Evolutionary conservation across 2,888 invertebrate species (phyloP), one percentile per base, ranked within the genome.

Genomic region (Tipula confusa): DNA sequence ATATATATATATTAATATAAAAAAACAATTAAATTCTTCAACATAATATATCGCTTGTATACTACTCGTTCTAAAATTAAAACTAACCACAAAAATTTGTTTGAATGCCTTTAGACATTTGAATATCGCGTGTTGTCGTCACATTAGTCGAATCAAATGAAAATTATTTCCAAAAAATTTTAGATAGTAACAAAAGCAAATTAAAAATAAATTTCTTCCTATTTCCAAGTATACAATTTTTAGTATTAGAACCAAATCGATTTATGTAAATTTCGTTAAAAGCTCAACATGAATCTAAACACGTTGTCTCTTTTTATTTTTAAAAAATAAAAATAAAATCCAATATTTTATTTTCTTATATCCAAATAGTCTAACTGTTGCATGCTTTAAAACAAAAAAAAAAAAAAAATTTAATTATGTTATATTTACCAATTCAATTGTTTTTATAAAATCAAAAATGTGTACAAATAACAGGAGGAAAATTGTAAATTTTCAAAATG

Each of bases 401-500:
- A 13, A n/a, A n/a, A n/a, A n/a, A n/a, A n/a, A n/a, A n/a, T n/a
- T n/a, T n/a, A n/a, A n/a, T n/a, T n/a, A n/a, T n/a, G n/a, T n/a
- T 38, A 13, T 38, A 38, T 13, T 38, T 38, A 13, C 0, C 38
- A 38, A 64, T 9, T 64, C 24, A 64, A 64, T 64, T 64, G 64
- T 64, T 64, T 64, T 64, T 64, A 64, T 64, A 64, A 64, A 64
- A 64, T 64, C 24, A 64, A 64, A 64, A n/a, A 43, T 43, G 24
- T 64, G 2, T 64, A 9, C 24, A 64, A 43, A 43, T 31, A 31
- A 43, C n/a, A 43, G 2, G n/a, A n/a, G n/a, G n/a, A 43, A 43
- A 43, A 64, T 64, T 64, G 64, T 64, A 64, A 64, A 24, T 9
- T 64, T 24, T 9, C 9, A 43, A 43, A 15, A 15, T 43, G 15